phyloP scores from a whole-genome alignment of 1,140 invertebrate species.

The Neelides sp. region DNA sequence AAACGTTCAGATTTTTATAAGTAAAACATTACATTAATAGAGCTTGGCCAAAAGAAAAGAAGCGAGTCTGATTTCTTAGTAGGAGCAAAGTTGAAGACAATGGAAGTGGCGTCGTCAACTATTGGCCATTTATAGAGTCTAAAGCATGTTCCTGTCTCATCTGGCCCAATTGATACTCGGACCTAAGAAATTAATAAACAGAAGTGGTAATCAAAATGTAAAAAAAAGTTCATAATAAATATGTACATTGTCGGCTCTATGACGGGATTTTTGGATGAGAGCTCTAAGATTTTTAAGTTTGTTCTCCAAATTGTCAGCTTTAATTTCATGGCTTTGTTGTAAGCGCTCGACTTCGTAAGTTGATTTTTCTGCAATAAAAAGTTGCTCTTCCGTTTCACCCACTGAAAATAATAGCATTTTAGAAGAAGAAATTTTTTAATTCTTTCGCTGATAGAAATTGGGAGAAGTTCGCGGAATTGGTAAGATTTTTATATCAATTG shows the following conservation, averaged over 20 bases:
- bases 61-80: constrained; percentile 41
- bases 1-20: constrained; percentile 31
- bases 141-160: constrained; percentile 38
- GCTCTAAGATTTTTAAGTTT: constrained; percentile 30
- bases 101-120: constrained; percentile 13
- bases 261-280: constrained; percentile 23
- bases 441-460: no score
- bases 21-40: constrained; percentile 38
- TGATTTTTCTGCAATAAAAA: no score
- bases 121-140: constrained; percentile 49
- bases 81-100: constrained; percentile 28
- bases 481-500: no score
- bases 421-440: no score
- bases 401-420: no score
- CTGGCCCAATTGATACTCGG: constrained; percentile 51
- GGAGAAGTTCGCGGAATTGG: no score
- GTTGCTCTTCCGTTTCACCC: no score
- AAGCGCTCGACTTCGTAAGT: no score
- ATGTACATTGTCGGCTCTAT: constrained; percentile 30
- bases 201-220: background rate
- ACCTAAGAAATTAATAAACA: constrained; percentile 44
- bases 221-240: background rate
- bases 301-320: constrained; percentile 12
- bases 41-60: constrained; percentile 52
- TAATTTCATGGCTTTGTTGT: background rate